These are phyloP conservation scores for Macropus fuliginosus DNA, from an alignment of 2,797 vertebrate genomes.

Conservation along the genomic window DNA sequence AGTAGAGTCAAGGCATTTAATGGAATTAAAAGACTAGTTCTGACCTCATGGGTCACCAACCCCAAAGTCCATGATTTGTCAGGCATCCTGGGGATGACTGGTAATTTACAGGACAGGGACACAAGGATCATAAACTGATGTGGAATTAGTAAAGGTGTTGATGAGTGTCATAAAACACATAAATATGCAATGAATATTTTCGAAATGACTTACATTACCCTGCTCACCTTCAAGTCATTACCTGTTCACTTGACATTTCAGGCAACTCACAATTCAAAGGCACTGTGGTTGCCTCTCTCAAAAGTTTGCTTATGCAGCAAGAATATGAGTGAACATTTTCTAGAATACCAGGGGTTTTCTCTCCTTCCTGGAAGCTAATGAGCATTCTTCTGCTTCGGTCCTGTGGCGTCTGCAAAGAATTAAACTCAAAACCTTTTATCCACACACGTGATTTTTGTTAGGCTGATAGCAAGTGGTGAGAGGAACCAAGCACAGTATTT, in stretches of 20 bases:
- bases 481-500: slow-evolving; percentile 44
- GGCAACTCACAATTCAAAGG: slow-evolving; percentile 55
- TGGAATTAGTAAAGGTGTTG: slow-evolving; percentile 41
- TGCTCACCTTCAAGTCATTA: neutral
- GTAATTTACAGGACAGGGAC: slow-evolving; percentile 57
- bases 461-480: slow-evolving; percentile 15
- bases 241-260: slow-evolving; percentile 40
- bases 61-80: slow-evolving; percentile 46
- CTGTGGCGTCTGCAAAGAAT: slow-evolving; percentile 34
- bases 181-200: slow-evolving; percentile 40
- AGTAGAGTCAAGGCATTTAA: slow-evolving; percentile 37
- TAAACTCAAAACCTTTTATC: slow-evolving; percentile 40
- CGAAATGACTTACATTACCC: slow-evolving; percentile 30
- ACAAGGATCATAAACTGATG: slow-evolving; percentile 44
- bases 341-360: slow-evolving; percentile 29
- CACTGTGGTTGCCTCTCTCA: neutral
- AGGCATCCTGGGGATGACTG: slow-evolving; percentile 32
- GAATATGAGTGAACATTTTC: neutral
- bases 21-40: slow-evolving; percentile 50
- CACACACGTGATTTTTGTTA: slow-evolving; percentile 40
- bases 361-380: slow-evolving; percentile 36
- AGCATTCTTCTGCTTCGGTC: slow-evolving; percentile 9
- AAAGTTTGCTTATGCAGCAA: slow-evolving; percentile 21
- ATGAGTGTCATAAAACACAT: slow-evolving; percentile 41
- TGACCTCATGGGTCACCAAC: slow-evolving; percentile 39